A percentile compares a stretch with the other conserved stretches of the same genome.
phyloP scores from a whole-genome alignment of 2,797 vertebrate species.

The Poecile montanus region DNA sequence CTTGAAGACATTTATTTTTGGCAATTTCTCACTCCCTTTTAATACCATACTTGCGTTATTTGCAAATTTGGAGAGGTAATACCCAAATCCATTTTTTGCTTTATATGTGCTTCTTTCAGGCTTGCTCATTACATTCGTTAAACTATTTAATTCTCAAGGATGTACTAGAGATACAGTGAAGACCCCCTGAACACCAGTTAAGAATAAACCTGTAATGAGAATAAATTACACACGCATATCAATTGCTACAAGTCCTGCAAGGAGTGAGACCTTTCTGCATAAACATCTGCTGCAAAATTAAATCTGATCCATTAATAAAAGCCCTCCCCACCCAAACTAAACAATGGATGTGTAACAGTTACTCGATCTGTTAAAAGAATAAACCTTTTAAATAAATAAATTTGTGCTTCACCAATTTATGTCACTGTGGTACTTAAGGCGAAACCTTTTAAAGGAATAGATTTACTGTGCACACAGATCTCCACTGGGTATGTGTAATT shows the following conservation, averaged over 20 bases:
- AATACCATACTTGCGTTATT: not conserved
- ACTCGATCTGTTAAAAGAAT: conserved; percentile 75
- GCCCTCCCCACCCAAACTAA: conserved; percentile 54
- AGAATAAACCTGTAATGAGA: conserved; percentile 68
- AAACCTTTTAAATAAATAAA: conserved; percentile 82
- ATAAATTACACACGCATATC: conserved; percentile 63
- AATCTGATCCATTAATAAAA: conserved; percentile 70
- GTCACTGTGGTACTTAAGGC: conserved; percentile 75
- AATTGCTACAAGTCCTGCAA: conserved; percentile 62
- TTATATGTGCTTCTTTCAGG: not conserved
- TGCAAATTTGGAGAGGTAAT: not conserved
- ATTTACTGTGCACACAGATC: conserved; percentile 76
- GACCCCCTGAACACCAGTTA: conserved; percentile 64
- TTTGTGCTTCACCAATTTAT: conserved; percentile 76
- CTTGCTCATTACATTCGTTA: conserved; percentile 47
- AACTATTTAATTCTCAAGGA: conserved; percentile 63
- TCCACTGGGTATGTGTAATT: conserved; percentile 77
- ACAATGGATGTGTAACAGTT: conserved; percentile 70
- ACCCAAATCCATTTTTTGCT: not conserved
- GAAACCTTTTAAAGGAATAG: conserved; percentile 79
- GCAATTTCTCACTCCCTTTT: not conserved
- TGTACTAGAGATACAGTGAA: conserved; percentile 40
- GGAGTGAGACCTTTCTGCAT: conserved; percentile 54
- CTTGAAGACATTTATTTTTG: not conserved
- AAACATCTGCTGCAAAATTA: conserved; percentile 73